Percentiles rank a stretch among this genome's conserved stretches.
Evolutionary conservation across 1,140 invertebrate genomes (phyloP).

Genomic region (Drosophila littoralis): DNA sequence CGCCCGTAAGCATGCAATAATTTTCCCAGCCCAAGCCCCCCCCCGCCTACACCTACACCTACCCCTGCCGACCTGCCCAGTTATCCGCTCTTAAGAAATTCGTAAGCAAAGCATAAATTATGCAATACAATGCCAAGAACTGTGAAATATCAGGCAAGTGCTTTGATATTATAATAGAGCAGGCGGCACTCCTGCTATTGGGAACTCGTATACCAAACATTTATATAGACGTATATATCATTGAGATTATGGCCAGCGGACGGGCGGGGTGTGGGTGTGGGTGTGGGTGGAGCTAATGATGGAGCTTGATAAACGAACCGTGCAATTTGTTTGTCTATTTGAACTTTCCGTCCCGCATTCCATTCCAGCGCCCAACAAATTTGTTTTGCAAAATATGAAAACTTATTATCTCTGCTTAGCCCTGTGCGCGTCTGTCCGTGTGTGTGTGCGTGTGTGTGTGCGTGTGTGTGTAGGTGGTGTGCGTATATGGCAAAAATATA

Average conservation of each 20-base stretch:
- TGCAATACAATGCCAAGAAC: slow-evolving; percentile 48
- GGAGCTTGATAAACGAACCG: slow-evolving; percentile 11
- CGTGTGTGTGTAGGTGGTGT: not conserved
- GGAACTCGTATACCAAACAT: not conserved
- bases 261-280: not conserved
- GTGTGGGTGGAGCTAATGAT: not conserved
- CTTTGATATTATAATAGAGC: slow-evolving; percentile 32
- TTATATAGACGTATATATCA: slow-evolving; percentile 7
- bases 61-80: not conserved
- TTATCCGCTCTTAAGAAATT: slow-evolving; percentile 9
- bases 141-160: slow-evolving; percentile 36
- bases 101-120: slow-evolving; percentile 46
- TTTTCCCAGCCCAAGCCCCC: not conserved
- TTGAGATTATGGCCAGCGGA: not conserved
- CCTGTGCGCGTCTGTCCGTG: not conserved
- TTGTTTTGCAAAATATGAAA: slow-evolving; percentile 55
- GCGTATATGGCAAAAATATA: slow-evolving; percentile 12
- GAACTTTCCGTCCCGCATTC: slow-evolving; percentile 31
- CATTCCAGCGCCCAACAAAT: not conserved
- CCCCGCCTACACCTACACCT: too few species aligned
- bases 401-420: slow-evolving; percentile 56
- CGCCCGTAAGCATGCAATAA: slow-evolving; percentile 33
- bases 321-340: slow-evolving; percentile 36
- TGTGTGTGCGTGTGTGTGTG: not conserved
- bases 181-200: not conserved